Percentiles rank a stretch among this genome's conserved stretches.
Evolutionary conservation across 2,113 vertebrate genomes (phyloP).

Genomic region (Ammospiza caudacuta): DNA sequence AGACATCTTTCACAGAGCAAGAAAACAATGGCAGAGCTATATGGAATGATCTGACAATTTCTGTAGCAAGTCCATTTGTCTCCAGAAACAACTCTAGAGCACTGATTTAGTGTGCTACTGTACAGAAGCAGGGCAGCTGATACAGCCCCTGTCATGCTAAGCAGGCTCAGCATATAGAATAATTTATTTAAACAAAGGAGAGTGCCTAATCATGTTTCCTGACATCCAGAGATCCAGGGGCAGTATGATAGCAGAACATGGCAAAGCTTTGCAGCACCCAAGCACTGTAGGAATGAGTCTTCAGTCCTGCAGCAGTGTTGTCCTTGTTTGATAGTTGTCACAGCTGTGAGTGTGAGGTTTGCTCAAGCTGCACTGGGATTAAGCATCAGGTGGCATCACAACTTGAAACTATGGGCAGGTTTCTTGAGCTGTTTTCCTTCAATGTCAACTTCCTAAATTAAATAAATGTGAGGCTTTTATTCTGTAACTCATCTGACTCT

Average conservation of each 20-base stretch:
- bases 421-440: background rate
- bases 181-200: background rate
- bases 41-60: background rate
- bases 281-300: background rate
- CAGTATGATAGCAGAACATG: background rate
- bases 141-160: background rate
- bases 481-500: background rate
- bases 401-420: background rate
- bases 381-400: background rate
- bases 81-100: background rate
- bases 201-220: background rate
- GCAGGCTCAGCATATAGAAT: background rate
- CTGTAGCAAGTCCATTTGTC: background rate
- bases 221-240: background rate
- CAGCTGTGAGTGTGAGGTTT: background rate
- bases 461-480: background rate
- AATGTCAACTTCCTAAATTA: background rate
- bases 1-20: background rate
- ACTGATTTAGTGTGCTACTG: background rate
- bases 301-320: background rate
- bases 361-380: background rate
- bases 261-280: background rate
- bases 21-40: background rate
- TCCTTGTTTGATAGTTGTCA: background rate
- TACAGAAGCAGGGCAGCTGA: background rate